Percentiles rank a stretch among this genome's conserved stretches.
Evolutionary conservation across 2,113 vertebrate genomes (phyloP).

Genomic region (Gorsachius goisagi): DNA sequence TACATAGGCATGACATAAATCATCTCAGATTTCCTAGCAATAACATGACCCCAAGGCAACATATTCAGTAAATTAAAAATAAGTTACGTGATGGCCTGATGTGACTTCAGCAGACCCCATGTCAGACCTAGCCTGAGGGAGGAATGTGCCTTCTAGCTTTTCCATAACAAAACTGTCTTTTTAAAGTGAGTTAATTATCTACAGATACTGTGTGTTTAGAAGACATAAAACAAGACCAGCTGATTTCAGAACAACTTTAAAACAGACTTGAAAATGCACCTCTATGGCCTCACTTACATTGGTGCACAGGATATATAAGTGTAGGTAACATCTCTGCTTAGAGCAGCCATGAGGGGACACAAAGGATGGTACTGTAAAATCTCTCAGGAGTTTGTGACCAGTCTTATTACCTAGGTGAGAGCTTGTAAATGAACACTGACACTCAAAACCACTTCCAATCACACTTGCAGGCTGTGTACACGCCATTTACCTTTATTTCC

Average conservation of each 20-base stretch:
- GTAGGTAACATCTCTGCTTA: background rate
- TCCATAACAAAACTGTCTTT: slow-evolving; percentile 44
- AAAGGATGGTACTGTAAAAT: background rate
- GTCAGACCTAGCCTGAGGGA: slow-evolving; percentile 33
- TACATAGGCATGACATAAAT: background rate
- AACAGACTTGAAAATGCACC: background rate
- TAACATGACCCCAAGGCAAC: background rate
- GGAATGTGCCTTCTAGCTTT: slow-evolving; percentile 39
- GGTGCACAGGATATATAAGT: rapidly evolving
- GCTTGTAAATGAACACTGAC: background rate
- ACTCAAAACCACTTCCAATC: background rate
- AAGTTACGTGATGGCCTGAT: slow-evolving; percentile 32
- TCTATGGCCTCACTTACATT: background rate
- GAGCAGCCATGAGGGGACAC: background rate
- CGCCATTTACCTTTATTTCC: background rate
- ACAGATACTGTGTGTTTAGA: slow-evolving; percentile 23
- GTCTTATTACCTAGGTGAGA: background rate
- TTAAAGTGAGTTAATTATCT: slow-evolving; percentile 57
- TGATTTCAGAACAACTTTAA: slow-evolving; percentile 36
- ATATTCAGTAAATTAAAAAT: slow-evolving; percentile 58
- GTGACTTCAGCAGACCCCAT: background rate
- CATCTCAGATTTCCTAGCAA: slow-evolving; percentile 35
- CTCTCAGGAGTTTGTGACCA: background rate
- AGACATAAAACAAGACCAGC: slow-evolving; percentile 28
- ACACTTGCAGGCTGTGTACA: rapidly evolving